Evolutionary conservation across 2,888 invertebrate species (phyloP).

Genomic region (Ypsolopha sequella): DNA sequence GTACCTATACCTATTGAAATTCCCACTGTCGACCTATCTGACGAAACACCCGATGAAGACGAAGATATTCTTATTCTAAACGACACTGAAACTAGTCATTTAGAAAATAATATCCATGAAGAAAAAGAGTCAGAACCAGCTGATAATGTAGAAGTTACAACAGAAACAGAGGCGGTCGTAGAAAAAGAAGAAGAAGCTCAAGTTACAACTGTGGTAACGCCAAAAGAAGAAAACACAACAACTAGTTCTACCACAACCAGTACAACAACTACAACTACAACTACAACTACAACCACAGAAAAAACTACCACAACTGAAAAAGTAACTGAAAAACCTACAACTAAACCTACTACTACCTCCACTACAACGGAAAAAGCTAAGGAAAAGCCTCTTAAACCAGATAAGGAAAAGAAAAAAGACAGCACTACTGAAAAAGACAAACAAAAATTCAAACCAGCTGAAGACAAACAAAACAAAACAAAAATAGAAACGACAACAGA

Average conservation of each 20-base stretch:
- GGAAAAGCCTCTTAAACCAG: conserved; percentile 30
- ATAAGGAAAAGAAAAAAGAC: conserved; percentile 53
- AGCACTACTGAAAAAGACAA: conserved; percentile 37
- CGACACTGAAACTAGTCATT: conserved; percentile 49
- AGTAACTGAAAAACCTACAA: conserved; percentile 9
- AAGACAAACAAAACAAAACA: conserved; percentile 31
- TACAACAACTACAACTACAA: conserved; percentile 25
- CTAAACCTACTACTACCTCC: conserved; percentile 7
- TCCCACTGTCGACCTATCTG: conserved; percentile 30
- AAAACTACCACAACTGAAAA: conserved; percentile 19
- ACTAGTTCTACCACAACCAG: conserved; percentile 20
- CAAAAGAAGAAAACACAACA: conserved; percentile 25
- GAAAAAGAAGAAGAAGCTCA: conserved; percentile 8
- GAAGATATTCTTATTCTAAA: conserved; percentile 31
- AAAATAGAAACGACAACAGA: conserved; percentile 33
- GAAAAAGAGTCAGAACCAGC: conserved; percentile 16
- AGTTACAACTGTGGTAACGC: conserved; percentile 3
- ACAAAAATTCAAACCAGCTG: conserved; percentile 30
- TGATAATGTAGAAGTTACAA: conserved; percentile 20
- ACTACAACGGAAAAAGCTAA: conserved; percentile 7
- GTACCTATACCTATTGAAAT: conserved; percentile 53
- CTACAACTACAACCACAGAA: conserved; percentile 24
- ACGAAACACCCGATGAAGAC: conserved; percentile 23
- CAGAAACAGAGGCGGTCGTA: conserved; percentile 33
- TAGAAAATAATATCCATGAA: conserved; percentile 45